Evolutionary conservation across 1,140 invertebrate species (phyloP).

Genomic region (Magallana angulata): DNA sequence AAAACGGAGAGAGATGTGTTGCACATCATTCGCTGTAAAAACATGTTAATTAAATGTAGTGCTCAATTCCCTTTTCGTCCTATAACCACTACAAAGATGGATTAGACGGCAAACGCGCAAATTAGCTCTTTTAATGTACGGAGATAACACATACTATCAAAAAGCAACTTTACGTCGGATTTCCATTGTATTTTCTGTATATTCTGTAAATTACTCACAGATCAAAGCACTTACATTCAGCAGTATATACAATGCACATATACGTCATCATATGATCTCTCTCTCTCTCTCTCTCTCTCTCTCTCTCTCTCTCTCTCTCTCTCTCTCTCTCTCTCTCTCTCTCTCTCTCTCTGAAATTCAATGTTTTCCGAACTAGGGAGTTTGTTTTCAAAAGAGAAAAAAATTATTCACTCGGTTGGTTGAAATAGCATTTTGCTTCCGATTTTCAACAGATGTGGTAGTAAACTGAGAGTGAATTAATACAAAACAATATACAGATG

Average conservation of each 20-base stretch:
- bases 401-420: background rate
- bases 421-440: background rate
- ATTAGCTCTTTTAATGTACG: constrained; percentile 2
- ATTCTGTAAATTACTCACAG: constrained; percentile 18
- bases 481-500: constrained; percentile 13
- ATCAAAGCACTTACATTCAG: background rate
- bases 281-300: constrained; percentile 24
- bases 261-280: background rate
- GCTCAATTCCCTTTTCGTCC: constrained; percentile 7
- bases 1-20: background rate
- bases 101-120: constrained; percentile 8
- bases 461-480: constrained; percentile 2
- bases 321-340: too few species aligned
- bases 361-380: background rate
- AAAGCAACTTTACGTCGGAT: background rate
- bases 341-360: too few species aligned
- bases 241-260: background rate
- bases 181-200: background rate
- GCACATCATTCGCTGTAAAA: constrained; percentile 28
- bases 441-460: background rate
- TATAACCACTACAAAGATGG: constrained; percentile 8
- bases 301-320: background rate
- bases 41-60: constrained; percentile 34
- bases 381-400: background rate
- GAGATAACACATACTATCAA: constrained; percentile 4